Evolutionary conservation across 2,888 invertebrate species (phyloP).

Genomic region (Bombyx huttoni): DNA sequence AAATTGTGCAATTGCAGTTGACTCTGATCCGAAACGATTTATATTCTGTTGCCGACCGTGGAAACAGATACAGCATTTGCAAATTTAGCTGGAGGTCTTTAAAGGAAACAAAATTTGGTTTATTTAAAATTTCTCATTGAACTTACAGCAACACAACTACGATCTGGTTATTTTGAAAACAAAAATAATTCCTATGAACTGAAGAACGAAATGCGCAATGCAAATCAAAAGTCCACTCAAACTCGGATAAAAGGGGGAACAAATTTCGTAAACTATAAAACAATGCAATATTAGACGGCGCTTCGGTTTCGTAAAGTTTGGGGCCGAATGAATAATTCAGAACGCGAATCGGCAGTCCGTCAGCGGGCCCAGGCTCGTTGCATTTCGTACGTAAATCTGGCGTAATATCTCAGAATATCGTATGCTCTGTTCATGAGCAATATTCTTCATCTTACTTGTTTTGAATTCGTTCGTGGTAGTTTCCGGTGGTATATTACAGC

Average conservation of each 20-base stretch:
- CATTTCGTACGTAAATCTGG: slow-evolving; percentile 58
- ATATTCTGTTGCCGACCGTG: not conserved
- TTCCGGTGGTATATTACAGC: not conserved
- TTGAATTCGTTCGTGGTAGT: slow-evolving; percentile 24
- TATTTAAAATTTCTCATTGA: too few relatives aligned
- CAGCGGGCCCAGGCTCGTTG: slow-evolving; percentile 47
- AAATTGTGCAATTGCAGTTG: slow-evolving; percentile 1
- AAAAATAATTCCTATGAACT: not conserved
- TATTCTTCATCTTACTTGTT: slow-evolving; percentile 38
- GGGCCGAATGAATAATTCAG: slow-evolving; percentile 65
- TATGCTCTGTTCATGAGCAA: slow-evolving; percentile 41
- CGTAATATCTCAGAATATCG: slow-evolving; percentile 45
- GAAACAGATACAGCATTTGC: too few relatives aligned
- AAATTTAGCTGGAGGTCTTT: too few relatives aligned
- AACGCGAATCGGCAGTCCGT: slow-evolving; percentile 62
- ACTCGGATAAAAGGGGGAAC: slow-evolving; percentile 22
- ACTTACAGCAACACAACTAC: not conserved
- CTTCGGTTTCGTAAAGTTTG: slow-evolving; percentile 43
- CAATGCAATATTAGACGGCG: slow-evolving; percentile 53
- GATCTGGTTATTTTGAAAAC: not conserved
- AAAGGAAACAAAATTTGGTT: too few relatives aligned
- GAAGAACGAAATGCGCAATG: slow-evolving; percentile 1
- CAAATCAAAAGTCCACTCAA: slow-evolving; percentile 18
- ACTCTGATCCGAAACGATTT: not conserved
- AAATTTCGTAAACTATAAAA: slow-evolving; percentile 55